phyloP scores from a whole-genome alignment of 2,888 invertebrate genomes.

The Troides oblongomaculatus region DNA sequence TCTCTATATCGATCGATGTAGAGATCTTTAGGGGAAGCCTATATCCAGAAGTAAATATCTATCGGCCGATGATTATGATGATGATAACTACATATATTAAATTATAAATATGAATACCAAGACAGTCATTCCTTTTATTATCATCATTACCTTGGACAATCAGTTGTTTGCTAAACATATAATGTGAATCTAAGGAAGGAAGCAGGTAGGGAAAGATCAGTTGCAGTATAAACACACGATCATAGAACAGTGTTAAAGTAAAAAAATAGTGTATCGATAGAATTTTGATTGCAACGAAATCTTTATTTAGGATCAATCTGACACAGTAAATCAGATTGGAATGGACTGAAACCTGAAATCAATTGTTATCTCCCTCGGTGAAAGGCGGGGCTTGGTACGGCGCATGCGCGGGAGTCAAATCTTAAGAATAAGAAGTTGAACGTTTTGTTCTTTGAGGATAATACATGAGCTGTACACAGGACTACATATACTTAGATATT shows the following conservation, averaged over 20 bases:
- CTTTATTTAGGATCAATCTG: constrained; percentile 64
- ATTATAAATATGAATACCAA: too few species aligned
- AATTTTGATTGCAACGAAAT: constrained; percentile 50
- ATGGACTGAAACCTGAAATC: constrained; percentile 49
- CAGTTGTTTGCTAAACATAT: too few species aligned
- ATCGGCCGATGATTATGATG: too few species aligned
- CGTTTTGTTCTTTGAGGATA: constrained; percentile 23
- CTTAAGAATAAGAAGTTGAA: constrained; percentile 70
- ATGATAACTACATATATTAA: too few species aligned
- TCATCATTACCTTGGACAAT: too few species aligned
- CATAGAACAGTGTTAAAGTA: not conserved
- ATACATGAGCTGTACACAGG: constrained; percentile 17
- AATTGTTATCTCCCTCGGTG: constrained; percentile 57
- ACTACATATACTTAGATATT: not conserved
- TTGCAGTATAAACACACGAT: not conserved
- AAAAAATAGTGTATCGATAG: not conserved
- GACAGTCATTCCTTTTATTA: too few species aligned
- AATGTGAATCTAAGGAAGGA: too few species aligned
- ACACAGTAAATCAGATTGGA: constrained; percentile 51
- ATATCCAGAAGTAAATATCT: too few species aligned
- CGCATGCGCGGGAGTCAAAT: constrained; percentile 64
- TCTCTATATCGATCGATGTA: too few species aligned
- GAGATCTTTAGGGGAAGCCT: too few species aligned
- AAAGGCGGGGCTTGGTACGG: constrained; percentile 61
- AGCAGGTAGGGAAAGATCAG: not conserved